Evolutionary conservation across 1,140 invertebrate species (phyloP), one percentile per base, ranked within the genome.

Genomic region (Eurosta solidaginis): DNA sequence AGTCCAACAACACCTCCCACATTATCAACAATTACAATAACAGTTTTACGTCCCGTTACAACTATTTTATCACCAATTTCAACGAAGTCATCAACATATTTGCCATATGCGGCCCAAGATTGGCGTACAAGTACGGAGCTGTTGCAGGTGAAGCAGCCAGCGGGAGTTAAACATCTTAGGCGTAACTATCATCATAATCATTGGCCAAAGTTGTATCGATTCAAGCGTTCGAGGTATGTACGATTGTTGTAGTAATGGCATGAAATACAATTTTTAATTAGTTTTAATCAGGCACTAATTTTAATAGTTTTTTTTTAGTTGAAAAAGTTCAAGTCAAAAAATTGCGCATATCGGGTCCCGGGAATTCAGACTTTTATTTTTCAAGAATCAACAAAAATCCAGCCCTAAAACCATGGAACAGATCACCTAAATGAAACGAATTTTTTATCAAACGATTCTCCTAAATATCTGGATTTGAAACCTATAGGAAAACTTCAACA

Each of bases 191-290:
- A 44, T 29, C 27, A 47, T 22, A 74, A 22, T 45, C 73, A n/a
- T 74, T 47, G 73, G 73, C 22, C 73, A 20, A 74, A 44, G 42
- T 44, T 45, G 52, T 83, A 84, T 77, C 83, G 83, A 59, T 84
- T 81, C 79, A 84, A 82, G 36, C 82, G 74, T 68, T 79, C 79
- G 76, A 84, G 82, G 83, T 83, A 44, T 82, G 81, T 81, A n/a
- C 22, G 25, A 10, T 33, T 54, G 9, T 17, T 17, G 14, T 12
- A 42, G n/a, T 20, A 73, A 59, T 78, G 76, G 47, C 77, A 80
- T 63, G 50, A 45, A n/a, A n/a, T n/a, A n/a, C n/a, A n/a, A n/a
- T n/a, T n/a, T n/a, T n/a, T n/a, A n/a, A n/a, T n/a, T n/a, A n/a
- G n/a, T n/a, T n/a, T n/a, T n/a, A n/a, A n/a, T n/a, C n/a, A n/a